phyloP scores from a whole-genome alignment of 2,888 invertebrate species.

The Bruchidius siliquastri region DNA sequence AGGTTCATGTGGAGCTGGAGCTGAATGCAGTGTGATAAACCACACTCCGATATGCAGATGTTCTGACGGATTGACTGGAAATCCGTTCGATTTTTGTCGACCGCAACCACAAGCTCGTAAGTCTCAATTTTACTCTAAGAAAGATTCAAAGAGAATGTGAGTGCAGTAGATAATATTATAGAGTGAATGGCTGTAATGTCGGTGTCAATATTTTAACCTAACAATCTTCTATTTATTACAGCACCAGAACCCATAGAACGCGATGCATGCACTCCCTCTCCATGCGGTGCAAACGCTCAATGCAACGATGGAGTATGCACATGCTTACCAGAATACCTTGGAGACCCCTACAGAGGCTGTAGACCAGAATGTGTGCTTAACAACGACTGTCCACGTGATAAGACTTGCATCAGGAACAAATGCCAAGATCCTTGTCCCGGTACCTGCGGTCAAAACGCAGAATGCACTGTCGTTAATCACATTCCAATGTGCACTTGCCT shows the following conservation, averaged over 20 bases:
- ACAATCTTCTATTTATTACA: conserved; percentile 12
- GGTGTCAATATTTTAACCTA: background rate
- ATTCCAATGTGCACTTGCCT: conserved; percentile 64
- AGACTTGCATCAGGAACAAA: conserved; percentile 66
- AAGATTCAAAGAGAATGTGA: too few species aligned
- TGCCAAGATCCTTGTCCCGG: conserved; percentile 71
- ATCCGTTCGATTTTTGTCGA: conserved; percentile 52
- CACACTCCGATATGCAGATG: conserved; percentile 66
- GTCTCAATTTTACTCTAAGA: too few species aligned
- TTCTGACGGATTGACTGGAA: conserved; percentile 57
- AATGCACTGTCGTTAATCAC: conserved; percentile 70
- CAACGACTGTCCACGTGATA: conserved; percentile 62
- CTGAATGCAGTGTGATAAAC: conserved; percentile 60
- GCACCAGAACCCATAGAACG: conserved; percentile 39
- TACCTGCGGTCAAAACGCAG: conserved; percentile 65
- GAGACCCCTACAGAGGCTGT: conserved; percentile 65
- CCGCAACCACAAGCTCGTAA: conserved; percentile 39
- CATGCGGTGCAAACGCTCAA: conserved; percentile 68
- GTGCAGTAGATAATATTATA: too few species aligned
- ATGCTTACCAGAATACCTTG: conserved; percentile 61
- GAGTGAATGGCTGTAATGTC: background rate
- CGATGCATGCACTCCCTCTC: conserved; percentile 65
- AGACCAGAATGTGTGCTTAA: conserved; percentile 68
- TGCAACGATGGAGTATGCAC: conserved; percentile 66
- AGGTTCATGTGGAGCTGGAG: conserved; percentile 59